A percentile compares a stretch with the other conserved stretches of the same genome.
phyloP scores from a whole-genome alignment of 2,888 invertebrate species.

The Leucoptera coffeella region DNA sequence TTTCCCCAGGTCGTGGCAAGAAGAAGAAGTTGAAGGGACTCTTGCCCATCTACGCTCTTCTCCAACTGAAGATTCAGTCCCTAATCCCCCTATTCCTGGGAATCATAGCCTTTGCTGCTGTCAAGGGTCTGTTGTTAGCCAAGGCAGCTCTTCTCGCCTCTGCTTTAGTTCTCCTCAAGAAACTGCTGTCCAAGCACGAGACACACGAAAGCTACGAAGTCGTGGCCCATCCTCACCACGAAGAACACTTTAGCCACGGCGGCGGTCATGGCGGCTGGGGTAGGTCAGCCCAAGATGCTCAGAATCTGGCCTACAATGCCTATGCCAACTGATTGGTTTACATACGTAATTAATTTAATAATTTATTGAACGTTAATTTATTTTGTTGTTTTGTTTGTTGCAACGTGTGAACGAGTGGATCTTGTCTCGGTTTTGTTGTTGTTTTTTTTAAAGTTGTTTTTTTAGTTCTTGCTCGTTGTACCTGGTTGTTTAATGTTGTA shows the following conservation, averaged over 20 bases:
- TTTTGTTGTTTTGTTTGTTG: no score
- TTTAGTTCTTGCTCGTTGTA: no score
- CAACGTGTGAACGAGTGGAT: no score
- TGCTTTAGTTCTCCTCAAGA: conserved; percentile 60
- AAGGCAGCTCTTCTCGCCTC: conserved; percentile 77
- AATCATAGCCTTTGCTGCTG: conserved; percentile 68
- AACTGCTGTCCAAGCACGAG: conserved; percentile 64
- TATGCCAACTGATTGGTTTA: conserved; percentile 50
- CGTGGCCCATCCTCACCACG: conserved; percentile 62
- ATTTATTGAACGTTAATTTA: no score
- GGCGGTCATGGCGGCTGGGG: conserved; percentile 58
- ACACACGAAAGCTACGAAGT: conserved; percentile 70
- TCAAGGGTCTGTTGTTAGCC: conserved; percentile 79
- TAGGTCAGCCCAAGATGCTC: conserved; percentile 59
- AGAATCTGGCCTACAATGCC: conserved; percentile 68
- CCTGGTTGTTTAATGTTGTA: no score
- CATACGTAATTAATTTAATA: no score
- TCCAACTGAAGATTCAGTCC: conserved; percentile 73
- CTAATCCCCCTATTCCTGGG: conserved; percentile 72
- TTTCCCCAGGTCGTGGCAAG: conserved; percentile 65
- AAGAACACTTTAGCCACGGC: conserved; percentile 50
- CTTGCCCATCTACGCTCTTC: conserved; percentile 65
- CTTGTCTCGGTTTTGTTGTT: no score
- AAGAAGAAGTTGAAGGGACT: conserved; percentile 75
- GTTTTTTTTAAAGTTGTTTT: no score